phyloP scores from a whole-genome alignment of 2,797 vertebrate species.

The Chiloscyllium punctatum region DNA sequence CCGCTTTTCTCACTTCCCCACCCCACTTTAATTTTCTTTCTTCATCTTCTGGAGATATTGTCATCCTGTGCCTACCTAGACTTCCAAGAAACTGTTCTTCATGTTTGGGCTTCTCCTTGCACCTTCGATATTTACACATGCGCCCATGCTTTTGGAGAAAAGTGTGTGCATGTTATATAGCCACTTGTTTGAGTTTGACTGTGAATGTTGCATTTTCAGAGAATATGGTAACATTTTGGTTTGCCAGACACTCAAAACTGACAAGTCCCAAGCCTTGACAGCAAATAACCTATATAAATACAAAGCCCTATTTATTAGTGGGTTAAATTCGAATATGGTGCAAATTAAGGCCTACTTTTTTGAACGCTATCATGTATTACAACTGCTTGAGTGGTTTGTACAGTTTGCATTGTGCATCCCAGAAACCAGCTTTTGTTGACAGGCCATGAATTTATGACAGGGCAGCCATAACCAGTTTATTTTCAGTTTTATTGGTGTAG shows the following conservation, averaged over 20 bases:
- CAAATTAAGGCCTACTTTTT: not conserved
- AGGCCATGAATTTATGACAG: not conserved
- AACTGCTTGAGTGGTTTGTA: not conserved
- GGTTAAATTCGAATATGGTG: not conserved
- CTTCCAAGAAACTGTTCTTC: not conserved
- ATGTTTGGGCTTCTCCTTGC: not conserved
- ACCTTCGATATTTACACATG: not conserved
- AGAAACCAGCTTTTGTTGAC: not conserved
- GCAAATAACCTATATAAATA: not conserved
- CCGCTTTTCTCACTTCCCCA: not conserved
- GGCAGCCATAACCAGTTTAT: not conserved
- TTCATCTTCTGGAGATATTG: not conserved
- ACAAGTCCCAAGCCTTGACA: not conserved
- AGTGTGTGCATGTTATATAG: too few relatives aligned
- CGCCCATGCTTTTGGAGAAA: too few relatives aligned
- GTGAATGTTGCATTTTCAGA: not conserved
- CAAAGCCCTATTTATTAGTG: not conserved
- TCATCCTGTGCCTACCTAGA: not conserved
- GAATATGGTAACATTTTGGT: not conserved
- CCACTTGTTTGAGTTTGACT: not conserved
- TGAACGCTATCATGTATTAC: not conserved
- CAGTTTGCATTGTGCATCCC: not conserved
- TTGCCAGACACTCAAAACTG: not conserved
- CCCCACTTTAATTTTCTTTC: not conserved
- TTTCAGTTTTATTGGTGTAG: not conserved